Conservation (phyloP, 2,888 invertebrate genomes). For the Drosophila barbarae region DNA sequence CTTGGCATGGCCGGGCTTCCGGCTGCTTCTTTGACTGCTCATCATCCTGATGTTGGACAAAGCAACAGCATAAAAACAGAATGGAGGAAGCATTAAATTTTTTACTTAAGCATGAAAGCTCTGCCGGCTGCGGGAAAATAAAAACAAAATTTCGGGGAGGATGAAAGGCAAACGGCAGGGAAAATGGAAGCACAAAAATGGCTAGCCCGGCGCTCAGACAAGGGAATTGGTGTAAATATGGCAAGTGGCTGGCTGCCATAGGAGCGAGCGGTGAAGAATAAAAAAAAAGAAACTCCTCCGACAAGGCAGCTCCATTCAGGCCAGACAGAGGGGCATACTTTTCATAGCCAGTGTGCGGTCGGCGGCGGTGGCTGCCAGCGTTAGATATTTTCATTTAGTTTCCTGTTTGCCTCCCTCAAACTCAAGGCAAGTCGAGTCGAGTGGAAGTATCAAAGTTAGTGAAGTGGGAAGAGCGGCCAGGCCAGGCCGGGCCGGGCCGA, state of each 20-base stretch:
- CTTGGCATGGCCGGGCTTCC: conserved; percentile 47
- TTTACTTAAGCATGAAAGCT: conserved; percentile 52
- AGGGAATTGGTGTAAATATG: conserved; percentile 71
- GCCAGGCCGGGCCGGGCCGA: conserved; percentile 15
- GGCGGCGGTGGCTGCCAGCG: conserved; percentile 52
- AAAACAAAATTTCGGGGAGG: conserved; percentile 19
- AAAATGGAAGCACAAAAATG: conserved; percentile 48
- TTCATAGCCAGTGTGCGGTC: conserved; percentile 58
- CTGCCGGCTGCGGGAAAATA: conserved; percentile 37
- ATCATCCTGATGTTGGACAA: conserved; percentile 48
- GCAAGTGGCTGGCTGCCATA: conserved; percentile 61
- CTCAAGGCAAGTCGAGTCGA: conserved; percentile 56
- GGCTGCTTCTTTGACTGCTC: conserved; percentile 43
- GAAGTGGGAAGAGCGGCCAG: conserved; percentile 51
- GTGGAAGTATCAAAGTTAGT: conserved; percentile 74
- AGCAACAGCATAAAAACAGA: conserved; percentile 31
- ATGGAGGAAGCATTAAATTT: conserved; percentile 53
- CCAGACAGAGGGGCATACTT: conserved; percentile 54
- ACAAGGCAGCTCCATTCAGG: conserved; percentile 26
- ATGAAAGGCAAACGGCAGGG: conserved; percentile 29
- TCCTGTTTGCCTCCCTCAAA: conserved; percentile 50
- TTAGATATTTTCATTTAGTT: conserved; percentile 72
- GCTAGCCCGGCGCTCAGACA: conserved; percentile 54
- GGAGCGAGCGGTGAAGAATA: conserved; percentile 7
- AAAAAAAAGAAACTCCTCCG: neutral